Evolutionary conservation across 1,140 invertebrate genomes (phyloP).

Genomic region (Cryptotermes secundus): DNA sequence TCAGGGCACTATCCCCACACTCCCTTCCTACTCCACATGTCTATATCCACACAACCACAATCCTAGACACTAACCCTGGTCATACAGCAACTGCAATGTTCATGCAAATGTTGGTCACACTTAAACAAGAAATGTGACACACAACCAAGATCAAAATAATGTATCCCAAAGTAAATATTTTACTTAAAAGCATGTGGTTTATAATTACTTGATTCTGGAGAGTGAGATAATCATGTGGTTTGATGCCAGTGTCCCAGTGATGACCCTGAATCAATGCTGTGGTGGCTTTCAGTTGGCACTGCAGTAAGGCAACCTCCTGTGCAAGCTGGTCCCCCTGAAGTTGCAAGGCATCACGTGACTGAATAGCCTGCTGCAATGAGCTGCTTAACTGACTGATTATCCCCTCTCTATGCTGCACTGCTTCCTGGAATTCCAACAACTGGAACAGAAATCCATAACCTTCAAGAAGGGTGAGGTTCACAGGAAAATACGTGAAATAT

Average conservation of each 20-base stretch:
- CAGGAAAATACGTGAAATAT: too few relatives aligned
- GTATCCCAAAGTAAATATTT: too few relatives aligned
- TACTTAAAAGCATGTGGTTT: too few relatives aligned
- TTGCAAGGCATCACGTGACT: constrained; percentile 22
- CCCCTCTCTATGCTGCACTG: constrained; percentile 29
- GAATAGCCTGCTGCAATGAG: constrained; percentile 19
- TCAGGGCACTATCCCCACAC: too few relatives aligned
- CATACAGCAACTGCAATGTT: too few relatives aligned
- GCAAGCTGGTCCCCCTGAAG: constrained; percentile 31
- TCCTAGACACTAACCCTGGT: too few relatives aligned
- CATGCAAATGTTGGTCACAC: too few relatives aligned
- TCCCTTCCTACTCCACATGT: too few relatives aligned
- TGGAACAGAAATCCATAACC: not conserved
- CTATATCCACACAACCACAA: too few relatives aligned
- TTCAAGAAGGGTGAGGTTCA: not conserved
- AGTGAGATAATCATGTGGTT: constrained; percentile 24
- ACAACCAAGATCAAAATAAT: too few relatives aligned
- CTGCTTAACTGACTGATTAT: constrained; percentile 25
- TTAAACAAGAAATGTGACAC: too few relatives aligned
- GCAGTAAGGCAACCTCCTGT: constrained; percentile 27
- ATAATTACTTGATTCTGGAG: constrained; percentile 26
- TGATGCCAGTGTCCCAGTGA: constrained; percentile 32
- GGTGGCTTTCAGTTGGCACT: constrained; percentile 29
- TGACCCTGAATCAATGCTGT: constrained; percentile 28
- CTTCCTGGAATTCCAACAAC: constrained; percentile 28